phyloP scores from a whole-genome alignment of 1,140 invertebrate species.

The Helicoverpa armigera region DNA sequence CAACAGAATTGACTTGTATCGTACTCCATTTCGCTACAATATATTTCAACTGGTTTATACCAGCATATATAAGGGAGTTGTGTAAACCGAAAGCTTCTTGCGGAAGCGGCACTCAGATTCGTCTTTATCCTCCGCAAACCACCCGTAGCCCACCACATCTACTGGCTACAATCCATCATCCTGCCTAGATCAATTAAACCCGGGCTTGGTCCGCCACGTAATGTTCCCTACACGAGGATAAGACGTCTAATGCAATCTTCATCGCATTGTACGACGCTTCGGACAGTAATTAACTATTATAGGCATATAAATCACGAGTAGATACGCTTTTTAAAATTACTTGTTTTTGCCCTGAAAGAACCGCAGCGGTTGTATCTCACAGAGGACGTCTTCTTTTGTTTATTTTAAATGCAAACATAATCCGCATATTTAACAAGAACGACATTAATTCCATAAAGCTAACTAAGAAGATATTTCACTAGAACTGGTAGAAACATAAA shows the following conservation, averaged over 20 bases:
- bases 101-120: constrained; percentile 61
- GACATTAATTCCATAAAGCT: constrained; percentile 2
- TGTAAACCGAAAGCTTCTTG: constrained; percentile 46
- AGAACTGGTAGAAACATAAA: constrained; percentile 11
- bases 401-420: neutral
- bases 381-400: neutral
- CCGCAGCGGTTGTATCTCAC: neutral
- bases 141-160: constrained; percentile 51
- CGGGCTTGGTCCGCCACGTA: constrained; percentile 51
- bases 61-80: neutral
- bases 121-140: constrained; percentile 60
- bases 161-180: constrained; percentile 63
- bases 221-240: constrained; percentile 48
- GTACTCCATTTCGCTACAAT: neutral
- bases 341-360: neutral
- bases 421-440: constrained; percentile 3
- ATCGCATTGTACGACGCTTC: neutral
- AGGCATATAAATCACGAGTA: constrained; percentile 19
- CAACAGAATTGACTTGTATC: neutral
- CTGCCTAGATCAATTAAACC: constrained; percentile 68
- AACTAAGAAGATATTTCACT: constrained; percentile 10
- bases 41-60: neutral
- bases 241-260: constrained; percentile 53
- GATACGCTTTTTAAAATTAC: neutral
- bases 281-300: constrained; percentile 23